Conservation (phyloP, 2,113 vertebrate species). For the Lycocorax pyrrhopterus region DNA sequence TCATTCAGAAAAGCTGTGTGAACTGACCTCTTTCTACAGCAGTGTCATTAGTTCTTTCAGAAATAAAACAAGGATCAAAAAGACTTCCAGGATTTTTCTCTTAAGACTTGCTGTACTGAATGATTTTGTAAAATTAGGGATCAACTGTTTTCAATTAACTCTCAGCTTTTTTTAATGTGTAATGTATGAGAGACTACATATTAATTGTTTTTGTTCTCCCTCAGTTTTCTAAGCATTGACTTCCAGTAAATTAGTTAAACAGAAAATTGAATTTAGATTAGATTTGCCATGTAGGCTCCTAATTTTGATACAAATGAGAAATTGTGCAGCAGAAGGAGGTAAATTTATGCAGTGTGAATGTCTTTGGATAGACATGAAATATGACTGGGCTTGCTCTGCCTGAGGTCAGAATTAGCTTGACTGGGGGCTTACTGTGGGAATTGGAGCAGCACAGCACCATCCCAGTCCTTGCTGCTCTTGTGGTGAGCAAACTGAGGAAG, state of each 20-base stretch:
- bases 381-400: not conserved
- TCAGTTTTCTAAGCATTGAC: slow-evolving; percentile 37
- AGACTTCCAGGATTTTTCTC: slow-evolving; percentile 56
- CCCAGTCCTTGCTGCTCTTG: not conserved
- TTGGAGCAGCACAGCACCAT: not conserved
- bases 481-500: not conserved
- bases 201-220: slow-evolving; percentile 54
- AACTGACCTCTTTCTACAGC: slow-evolving; percentile 60
- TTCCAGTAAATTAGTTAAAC: slow-evolving; percentile 52
- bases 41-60: slow-evolving; percentile 56
- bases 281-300: not conserved
- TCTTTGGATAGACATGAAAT: not conserved
- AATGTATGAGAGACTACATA: slow-evolving; percentile 45
- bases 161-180: slow-evolving; percentile 44
- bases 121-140: slow-evolving; percentile 53
- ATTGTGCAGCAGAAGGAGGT: not conserved
- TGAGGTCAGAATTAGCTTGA: not conserved
- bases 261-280: slow-evolving; percentile 28
- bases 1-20: slow-evolving; percentile 69
- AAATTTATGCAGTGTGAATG: not conserved
- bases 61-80: slow-evolving; percentile 65
- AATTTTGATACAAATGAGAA: slow-evolving; percentile 16
- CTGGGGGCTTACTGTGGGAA: not conserved
- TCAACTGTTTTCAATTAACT: slow-evolving; percentile 58
- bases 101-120: slow-evolving; percentile 45